Conservation (phyloP, 53 echinoderm and acorn worm genomes). For the Echinometra lucunter region DNA sequence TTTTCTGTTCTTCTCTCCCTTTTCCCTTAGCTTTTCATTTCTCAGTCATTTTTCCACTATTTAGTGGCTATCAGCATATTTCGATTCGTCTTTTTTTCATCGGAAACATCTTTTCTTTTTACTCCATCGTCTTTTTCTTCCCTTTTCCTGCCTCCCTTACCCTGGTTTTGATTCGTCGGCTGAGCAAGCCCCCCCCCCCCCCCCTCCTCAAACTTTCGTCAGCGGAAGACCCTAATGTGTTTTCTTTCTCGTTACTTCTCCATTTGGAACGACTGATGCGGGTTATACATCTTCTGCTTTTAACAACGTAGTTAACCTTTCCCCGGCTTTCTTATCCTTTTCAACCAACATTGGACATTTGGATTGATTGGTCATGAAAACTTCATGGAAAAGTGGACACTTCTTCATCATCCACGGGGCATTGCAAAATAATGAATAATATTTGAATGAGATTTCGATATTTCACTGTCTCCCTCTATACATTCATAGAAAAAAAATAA, state of each 20-base stretch:
- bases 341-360: background rate
- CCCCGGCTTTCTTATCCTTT: background rate
- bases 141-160: background rate
- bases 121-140: too few relatives aligned
- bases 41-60: too few relatives aligned
- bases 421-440: background rate
- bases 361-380: slow-evolving; percentile 37
- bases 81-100: too few relatives aligned
- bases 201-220: too few relatives aligned
- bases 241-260: background rate
- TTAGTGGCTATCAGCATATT: too few relatives aligned
- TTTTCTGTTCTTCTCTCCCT: background rate
- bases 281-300: slow-evolving; percentile 12
- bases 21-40: too few relatives aligned
- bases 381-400: background rate
- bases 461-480: background rate
- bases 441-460: background rate
- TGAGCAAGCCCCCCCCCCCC: background rate
- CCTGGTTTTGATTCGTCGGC: background rate
- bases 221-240: slow-evolving; percentile 34
- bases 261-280: slow-evolving; percentile 5
- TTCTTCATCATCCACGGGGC: slow-evolving; percentile 10
- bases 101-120: too few relatives aligned
- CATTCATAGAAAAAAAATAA: too few relatives aligned
- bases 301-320: slow-evolving; percentile 10